A percentile compares a stretch with the other conserved stretches of the same genome.
phyloP scores from a whole-genome alignment of 2,888 invertebrate species.

The Operophtera brumata region DNA sequence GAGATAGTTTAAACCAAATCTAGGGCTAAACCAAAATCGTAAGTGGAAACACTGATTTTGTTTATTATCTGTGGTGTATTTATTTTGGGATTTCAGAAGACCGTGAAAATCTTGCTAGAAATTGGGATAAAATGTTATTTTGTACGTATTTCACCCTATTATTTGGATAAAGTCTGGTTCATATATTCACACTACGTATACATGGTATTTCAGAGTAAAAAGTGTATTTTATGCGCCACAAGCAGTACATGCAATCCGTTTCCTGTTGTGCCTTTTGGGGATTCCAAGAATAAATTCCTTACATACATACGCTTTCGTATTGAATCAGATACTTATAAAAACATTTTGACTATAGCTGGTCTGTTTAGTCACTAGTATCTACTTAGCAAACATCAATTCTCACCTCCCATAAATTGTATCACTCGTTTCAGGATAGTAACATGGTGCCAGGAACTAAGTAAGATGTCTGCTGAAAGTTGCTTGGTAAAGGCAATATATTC shows the following conservation, averaged over 20 bases:
- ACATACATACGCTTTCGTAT: conserved; percentile 9
- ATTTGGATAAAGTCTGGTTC: neutral
- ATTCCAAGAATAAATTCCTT: conserved; percentile 36
- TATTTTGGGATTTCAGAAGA: conserved; percentile 59
- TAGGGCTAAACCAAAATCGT: too few relatives aligned
- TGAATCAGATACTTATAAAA: conserved; percentile 4
- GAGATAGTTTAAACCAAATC: too few relatives aligned
- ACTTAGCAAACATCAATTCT: neutral
- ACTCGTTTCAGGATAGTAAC: conserved; percentile 35
- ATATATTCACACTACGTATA: too few relatives aligned
- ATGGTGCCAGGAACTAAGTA: conserved; percentile 60
- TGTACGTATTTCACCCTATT: conserved; percentile 36
- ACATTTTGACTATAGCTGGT: neutral
- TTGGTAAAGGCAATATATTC: conserved; percentile 95
- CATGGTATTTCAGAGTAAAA: too few relatives aligned
- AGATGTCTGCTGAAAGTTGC: conserved; percentile 82
- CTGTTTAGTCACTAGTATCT: neutral
- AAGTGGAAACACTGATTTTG: too few relatives aligned
- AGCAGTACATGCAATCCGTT: conserved; percentile 22
- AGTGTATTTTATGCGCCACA: neutral
- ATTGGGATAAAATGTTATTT: conserved; percentile 32
- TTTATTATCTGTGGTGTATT: conserved; percentile 41
- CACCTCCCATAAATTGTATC: neutral
- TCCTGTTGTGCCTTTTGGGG: conserved; percentile 36
- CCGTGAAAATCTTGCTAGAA: conserved; percentile 40